These are phyloP conservation scores for Drosophila equinoxialis DNA, from an alignment of 1,140 invertebrate species.

Conservation along the genomic window DNA sequence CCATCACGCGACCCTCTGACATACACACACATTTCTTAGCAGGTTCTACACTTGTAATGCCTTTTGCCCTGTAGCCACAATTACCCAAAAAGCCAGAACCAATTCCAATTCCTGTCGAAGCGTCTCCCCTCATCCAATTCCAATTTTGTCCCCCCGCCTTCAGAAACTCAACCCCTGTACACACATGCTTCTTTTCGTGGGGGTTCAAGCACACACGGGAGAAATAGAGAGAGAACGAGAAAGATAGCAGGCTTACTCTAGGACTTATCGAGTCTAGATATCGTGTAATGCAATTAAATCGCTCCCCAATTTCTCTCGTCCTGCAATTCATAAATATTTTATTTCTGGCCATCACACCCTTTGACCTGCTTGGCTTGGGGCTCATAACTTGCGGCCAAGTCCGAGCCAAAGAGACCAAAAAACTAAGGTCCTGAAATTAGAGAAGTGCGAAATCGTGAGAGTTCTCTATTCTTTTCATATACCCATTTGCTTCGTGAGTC, in stretches of 20 bases:
- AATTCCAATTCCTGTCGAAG: slow-evolving; percentile 51
- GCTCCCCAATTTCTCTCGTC: slow-evolving; percentile 50
- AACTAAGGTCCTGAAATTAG: neutral
- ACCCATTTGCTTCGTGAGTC: neutral
- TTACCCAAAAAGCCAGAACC: slow-evolving; percentile 77
- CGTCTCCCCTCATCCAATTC: slow-evolving; percentile 23
- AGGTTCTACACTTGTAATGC: slow-evolving; percentile 70
- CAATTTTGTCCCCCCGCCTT: slow-evolving; percentile 33
- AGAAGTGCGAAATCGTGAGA: neutral
- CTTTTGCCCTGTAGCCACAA: slow-evolving; percentile 73
- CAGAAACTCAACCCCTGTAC: slow-evolving; percentile 25
- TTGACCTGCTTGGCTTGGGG: slow-evolving; percentile 38
- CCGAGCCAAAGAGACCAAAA: neutral
- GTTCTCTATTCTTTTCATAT: neutral
- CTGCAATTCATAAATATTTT: slow-evolving; percentile 80
- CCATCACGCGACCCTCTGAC: neutral
- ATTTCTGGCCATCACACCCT: slow-evolving; percentile 67
- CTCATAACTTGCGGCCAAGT: slow-evolving; percentile 39
- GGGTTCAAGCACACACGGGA: slow-evolving; percentile 16
- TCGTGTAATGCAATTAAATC: slow-evolving; percentile 74
- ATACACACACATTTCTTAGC: slow-evolving; percentile 13
- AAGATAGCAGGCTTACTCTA: slow-evolving; percentile 22
- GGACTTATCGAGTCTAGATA: slow-evolving; percentile 63
- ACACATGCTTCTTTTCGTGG: slow-evolving; percentile 16
- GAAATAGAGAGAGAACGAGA: neutral